phyloP scores from a whole-genome alignment of 2,888 invertebrate genomes.

The Chloroclysta siterata region DNA sequence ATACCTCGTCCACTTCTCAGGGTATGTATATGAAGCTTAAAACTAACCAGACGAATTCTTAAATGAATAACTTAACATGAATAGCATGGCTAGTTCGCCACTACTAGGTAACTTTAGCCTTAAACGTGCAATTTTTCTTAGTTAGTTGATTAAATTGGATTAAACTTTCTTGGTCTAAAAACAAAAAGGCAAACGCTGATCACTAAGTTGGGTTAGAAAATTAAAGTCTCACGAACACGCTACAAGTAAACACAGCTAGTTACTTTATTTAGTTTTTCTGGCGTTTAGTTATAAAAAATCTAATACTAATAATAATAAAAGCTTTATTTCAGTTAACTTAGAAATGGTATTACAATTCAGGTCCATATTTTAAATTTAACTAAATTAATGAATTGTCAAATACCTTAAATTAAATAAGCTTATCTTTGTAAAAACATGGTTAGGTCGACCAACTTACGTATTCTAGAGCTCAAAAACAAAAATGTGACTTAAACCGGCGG shows the following conservation, averaged over 20 bases:
- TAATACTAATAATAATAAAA: too few species aligned
- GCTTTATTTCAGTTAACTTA: too few species aligned
- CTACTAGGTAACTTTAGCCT: too few species aligned
- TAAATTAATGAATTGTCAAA: too few species aligned
- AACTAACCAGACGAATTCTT: background rate
- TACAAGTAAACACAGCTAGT: too few species aligned
- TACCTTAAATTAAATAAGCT: too few species aligned
- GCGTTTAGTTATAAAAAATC: too few species aligned
- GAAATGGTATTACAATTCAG: too few species aligned
- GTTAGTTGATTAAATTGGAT: slow-evolving; percentile 6
- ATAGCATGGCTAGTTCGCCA: background rate
- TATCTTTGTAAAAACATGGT: too few species aligned
- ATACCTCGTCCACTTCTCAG: background rate
- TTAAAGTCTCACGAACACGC: slow-evolving; percentile 1
- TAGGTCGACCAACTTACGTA: too few species aligned
- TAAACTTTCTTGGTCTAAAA: slow-evolving; percentile 10
- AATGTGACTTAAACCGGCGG: background rate
- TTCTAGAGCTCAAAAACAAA: background rate
- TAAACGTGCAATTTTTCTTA: background rate
- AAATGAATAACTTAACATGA: background rate
- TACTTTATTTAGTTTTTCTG: too few species aligned
- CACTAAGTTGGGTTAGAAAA: slow-evolving; percentile 20
- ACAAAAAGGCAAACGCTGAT: slow-evolving; percentile 12
- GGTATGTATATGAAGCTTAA: background rate
- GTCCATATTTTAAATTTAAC: too few species aligned